These are phyloP conservation scores for Thaleichthys pacificus DNA, from an alignment of 2,797 vertebrate genomes.

Conservation along the genomic window DNA sequence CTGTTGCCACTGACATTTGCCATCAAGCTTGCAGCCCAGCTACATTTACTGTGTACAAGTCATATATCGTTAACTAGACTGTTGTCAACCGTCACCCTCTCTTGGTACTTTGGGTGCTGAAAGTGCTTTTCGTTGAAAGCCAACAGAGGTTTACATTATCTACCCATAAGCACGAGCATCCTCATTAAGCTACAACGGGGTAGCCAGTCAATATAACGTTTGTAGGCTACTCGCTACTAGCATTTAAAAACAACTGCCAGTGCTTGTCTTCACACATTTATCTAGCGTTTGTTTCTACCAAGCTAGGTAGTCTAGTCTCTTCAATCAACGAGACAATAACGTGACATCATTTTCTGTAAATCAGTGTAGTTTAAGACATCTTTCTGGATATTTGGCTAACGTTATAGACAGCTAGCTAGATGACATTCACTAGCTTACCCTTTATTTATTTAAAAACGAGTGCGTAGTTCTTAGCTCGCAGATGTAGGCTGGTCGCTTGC, in stretches of 20 bases:
- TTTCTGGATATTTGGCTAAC: background rate
- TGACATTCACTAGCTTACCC: background rate
- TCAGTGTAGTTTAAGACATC: background rate
- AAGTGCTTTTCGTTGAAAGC: too few relatives aligned
- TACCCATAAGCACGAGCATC: background rate
- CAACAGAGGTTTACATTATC: background rate
- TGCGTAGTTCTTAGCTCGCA: background rate
- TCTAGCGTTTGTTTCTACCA: background rate
- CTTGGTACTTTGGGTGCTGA: background rate
- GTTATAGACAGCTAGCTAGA: conserved; percentile 52
- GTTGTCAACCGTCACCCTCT: background rate
- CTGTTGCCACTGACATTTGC: background rate
- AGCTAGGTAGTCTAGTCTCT: background rate
- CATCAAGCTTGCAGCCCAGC: background rate
- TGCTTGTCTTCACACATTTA: background rate
- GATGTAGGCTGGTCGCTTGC: too few relatives aligned
- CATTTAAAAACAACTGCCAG: background rate
- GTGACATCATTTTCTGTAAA: background rate
- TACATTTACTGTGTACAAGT: background rate
- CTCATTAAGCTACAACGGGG: background rate
- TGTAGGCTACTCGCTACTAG: background rate
- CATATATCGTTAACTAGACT: background rate
- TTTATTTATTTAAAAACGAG: background rate
- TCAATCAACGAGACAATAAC: background rate
- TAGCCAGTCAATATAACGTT: background rate